These are phyloP conservation scores for Nerophis ophidion DNA, from an alignment of 2,113 vertebrate genomes.

Conservation along the genomic window DNA sequence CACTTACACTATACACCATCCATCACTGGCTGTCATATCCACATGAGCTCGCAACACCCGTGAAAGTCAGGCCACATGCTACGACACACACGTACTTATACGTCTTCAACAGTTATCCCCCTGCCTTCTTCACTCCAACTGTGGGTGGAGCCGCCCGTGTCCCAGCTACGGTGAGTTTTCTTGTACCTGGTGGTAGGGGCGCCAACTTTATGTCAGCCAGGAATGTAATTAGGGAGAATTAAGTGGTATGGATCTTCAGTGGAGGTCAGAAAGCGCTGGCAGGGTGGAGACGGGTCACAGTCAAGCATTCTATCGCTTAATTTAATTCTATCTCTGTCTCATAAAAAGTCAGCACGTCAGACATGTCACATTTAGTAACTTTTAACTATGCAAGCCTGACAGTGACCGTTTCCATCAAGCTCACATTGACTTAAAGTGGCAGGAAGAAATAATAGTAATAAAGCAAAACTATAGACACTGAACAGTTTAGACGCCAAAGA, in stretches of 20 bases:
- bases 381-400: constrained; percentile 41
- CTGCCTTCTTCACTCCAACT: constrained; percentile 44
- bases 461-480: no score
- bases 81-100: constrained; percentile 61
- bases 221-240: constrained; percentile 94
- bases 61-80: constrained; percentile 34
- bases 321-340: constrained; percentile 28
- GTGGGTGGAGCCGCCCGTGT: constrained; percentile 47
- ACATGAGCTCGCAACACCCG: constrained; percentile 29
- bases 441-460: no score
- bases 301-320: constrained; percentile 73
- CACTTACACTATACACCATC: constrained; percentile 57
- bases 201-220: constrained; percentile 89
- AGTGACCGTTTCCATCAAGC: constrained; percentile 18
- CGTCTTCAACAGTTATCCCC: constrained; percentile 60
- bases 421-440: no score
- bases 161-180: constrained; percentile 44
- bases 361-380: constrained; percentile 61
- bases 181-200: constrained; percentile 70
- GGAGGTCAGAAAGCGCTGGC: constrained; percentile 81
- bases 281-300: constrained; percentile 80
- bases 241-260: constrained; percentile 78
- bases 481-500: no score
- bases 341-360: constrained; percentile 48
- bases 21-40: constrained; percentile 59